Conservation (phyloP, 2,888 invertebrate species). For the Nowickia ferox region DNA sequence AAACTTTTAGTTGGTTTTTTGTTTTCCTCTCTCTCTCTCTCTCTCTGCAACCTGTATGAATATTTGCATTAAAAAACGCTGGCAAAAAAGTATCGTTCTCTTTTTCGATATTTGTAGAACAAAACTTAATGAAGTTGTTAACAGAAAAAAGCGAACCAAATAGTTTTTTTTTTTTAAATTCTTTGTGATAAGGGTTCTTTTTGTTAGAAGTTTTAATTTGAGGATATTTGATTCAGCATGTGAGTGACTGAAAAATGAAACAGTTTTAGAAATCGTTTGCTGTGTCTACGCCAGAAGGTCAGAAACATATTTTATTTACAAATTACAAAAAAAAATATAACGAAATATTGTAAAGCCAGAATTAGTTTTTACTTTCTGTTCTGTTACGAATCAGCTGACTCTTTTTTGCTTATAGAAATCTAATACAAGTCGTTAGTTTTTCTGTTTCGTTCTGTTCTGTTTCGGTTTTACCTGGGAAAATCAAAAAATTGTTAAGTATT, state of each 20-base stretch:
- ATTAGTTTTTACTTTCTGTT: too few relatives aligned
- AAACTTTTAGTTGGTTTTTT: not conserved
- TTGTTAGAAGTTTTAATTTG: too few relatives aligned
- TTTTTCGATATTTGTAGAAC: conserved; percentile 48
- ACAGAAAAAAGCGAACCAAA: conserved; percentile 60
- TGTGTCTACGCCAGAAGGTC: not conserved
- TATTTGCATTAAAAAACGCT: conserved; percentile 32
- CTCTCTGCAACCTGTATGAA: conserved; percentile 60
- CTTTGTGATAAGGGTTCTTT: not conserved
- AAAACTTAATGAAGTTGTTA: conserved; percentile 69
- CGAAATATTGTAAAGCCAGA: too few relatives aligned
- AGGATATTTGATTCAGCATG: not conserved
- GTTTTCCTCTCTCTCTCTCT: not conserved
- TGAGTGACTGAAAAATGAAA: conserved; percentile 48
- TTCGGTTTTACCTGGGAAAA: too few relatives aligned
- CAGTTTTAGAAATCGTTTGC: conserved; percentile 30
- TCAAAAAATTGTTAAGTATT: too few relatives aligned
- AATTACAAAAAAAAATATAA: too few relatives aligned
- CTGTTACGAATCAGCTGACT: too few relatives aligned
- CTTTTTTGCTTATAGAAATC: too few relatives aligned
- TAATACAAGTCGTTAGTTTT: too few relatives aligned
- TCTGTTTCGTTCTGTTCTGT: too few relatives aligned
- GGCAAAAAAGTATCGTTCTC: conserved; percentile 10
- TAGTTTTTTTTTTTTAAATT: not conserved
- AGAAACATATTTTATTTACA: too few relatives aligned